phyloP scores from a whole-genome alignment of 2,888 invertebrate genomes.

The Acanthosoma haemorrhoidale region DNA sequence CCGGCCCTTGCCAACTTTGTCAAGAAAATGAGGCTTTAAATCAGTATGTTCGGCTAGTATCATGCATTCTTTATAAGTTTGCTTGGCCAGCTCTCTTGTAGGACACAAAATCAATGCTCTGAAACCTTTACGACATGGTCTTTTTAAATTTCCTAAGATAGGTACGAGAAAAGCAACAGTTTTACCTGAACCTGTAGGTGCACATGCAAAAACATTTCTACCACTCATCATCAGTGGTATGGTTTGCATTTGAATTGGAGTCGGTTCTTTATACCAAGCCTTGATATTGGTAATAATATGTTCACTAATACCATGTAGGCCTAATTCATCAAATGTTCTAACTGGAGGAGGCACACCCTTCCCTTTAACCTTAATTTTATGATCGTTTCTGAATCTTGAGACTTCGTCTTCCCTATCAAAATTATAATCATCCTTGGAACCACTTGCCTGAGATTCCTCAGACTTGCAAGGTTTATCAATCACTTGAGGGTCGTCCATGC shows the following conservation, averaged over 20 bases:
- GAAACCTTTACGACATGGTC: constrained; percentile 67
- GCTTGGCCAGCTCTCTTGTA: constrained; percentile 87
- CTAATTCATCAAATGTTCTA: constrained; percentile 62
- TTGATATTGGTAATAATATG: constrained; percentile 63
- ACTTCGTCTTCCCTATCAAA: constrained; percentile 43
- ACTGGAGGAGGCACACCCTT: constrained; percentile 73
- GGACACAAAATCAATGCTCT: constrained; percentile 86
- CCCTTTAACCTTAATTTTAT: constrained; percentile 74
- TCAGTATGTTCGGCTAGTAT: constrained; percentile 68
- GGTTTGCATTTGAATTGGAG: constrained; percentile 89
- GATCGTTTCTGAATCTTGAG: constrained; percentile 65
- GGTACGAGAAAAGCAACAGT: constrained; percentile 92
- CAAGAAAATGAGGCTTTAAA: constrained; percentile 70
- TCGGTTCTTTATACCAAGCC: constrained; percentile 68
- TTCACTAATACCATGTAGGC: constrained; percentile 53
- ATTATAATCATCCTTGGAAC: constrained; percentile 1
- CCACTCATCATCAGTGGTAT: constrained; percentile 70
- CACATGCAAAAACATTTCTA: constrained; percentile 84
- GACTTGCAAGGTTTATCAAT: too few species aligned
- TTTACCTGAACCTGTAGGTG: constrained; percentile 97
- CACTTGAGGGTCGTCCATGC: too few species aligned
- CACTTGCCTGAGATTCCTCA: too few species aligned
- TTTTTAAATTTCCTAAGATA: constrained; percentile 67
- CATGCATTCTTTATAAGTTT: constrained; percentile 61
- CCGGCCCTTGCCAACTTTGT: constrained; percentile 67